Evolutionary conservation across 2,113 vertebrate genomes (phyloP).

Genomic region (Bolborhynchus lineola): DNA sequence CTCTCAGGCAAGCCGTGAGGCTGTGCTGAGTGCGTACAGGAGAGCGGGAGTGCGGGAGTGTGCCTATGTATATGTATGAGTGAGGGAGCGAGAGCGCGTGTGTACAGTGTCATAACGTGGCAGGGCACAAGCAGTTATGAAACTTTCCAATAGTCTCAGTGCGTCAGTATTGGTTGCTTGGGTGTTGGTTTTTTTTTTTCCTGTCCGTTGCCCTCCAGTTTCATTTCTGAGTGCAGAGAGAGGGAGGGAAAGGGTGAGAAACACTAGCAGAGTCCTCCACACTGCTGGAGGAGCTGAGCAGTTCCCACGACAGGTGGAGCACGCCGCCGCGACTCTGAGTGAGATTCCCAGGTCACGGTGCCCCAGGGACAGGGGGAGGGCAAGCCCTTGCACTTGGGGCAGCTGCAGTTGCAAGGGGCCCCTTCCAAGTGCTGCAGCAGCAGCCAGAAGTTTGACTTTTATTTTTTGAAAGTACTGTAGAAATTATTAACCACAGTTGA

Average conservation of each 20-base stretch:
- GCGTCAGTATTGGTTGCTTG: neutral
- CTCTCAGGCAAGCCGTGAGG: neutral
- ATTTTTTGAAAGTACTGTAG: constrained; percentile 44
- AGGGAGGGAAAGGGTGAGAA: neutral
- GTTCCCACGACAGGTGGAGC: constrained; percentile 45
- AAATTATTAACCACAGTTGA: constrained; percentile 63
- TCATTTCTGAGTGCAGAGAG: constrained; percentile 25
- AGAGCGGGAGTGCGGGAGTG: neutral
- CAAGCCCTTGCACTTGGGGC: neutral
- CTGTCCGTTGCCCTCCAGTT: neutral
- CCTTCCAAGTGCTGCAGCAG: neutral
- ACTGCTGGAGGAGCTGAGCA: neutral
- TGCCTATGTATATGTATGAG: neutral
- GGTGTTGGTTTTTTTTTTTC: neutral
- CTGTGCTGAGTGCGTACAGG: neutral
- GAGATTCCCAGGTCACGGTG: neutral
- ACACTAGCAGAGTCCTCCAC: neutral
- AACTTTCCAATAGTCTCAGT: constrained; percentile 35
- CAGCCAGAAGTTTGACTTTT: neutral
- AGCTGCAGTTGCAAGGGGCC: neutral
- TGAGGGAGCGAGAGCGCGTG: neutral
- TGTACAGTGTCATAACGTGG: neutral
- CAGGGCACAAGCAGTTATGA: constrained; percentile 25
- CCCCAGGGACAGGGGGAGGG: neutral
- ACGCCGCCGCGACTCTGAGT: neutral